Evolutionary conservation across 2,797 vertebrate genomes (phyloP).

Genomic region (Intellagama lesueurii): DNA sequence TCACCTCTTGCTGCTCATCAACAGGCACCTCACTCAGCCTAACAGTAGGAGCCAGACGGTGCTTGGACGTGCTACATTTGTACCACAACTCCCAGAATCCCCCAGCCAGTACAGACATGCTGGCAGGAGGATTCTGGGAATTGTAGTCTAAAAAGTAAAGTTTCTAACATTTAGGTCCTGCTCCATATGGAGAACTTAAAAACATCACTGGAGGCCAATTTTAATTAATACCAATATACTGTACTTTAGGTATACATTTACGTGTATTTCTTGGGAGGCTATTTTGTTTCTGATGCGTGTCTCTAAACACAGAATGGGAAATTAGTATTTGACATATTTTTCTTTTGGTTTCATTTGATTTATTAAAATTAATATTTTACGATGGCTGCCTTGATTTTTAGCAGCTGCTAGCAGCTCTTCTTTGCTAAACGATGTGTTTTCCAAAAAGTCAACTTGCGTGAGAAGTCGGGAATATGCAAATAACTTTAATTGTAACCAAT

Average conservation of each 20-base stretch:
- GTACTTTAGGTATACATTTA: not conserved
- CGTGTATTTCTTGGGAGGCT: not conserved
- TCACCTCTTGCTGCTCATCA: too few species aligned
- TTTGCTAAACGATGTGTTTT: not conserved
- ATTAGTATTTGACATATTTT: not conserved
- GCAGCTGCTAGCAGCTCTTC: not conserved
- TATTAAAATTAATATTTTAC: slow-evolving; percentile 9
- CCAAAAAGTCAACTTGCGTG: not conserved
- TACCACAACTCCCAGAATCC: too few species aligned
- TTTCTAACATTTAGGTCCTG: too few species aligned
- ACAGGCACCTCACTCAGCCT: not conserved
- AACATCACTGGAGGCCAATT: not conserved
- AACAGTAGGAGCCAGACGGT: not conserved
- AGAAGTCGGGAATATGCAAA: slow-evolving; percentile 4
- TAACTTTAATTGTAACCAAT: slow-evolving; percentile 19
- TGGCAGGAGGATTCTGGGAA: too few species aligned
- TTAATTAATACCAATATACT: not conserved
- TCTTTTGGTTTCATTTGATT: too few species aligned
- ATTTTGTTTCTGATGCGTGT: not conserved
- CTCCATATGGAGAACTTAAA: not conserved
- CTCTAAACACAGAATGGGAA: not conserved
- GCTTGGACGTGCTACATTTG: too few species aligned
- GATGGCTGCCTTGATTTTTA: not conserved
- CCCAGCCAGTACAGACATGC: too few species aligned
- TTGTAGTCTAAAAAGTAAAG: too few species aligned